Percentiles rank a stretch among this genome's conserved stretches.
Evolutionary conservation across 2,797 vertebrate genomes (phyloP).

Genomic region (Argentina silus): DNA sequence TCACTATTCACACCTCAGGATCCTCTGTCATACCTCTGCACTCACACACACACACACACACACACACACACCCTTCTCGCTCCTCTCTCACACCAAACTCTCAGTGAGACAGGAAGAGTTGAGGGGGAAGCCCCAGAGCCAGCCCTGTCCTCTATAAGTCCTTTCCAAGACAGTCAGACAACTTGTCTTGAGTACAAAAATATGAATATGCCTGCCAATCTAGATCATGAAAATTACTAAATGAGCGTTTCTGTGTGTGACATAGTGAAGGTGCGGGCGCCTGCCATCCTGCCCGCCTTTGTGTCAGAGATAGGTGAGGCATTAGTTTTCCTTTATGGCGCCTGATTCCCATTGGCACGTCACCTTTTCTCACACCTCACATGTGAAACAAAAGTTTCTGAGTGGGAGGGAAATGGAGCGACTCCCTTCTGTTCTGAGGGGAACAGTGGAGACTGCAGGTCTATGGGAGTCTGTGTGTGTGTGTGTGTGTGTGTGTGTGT

Average conservation of each 20-base stretch:
- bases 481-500: background rate
- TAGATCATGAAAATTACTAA: constrained; percentile 9
- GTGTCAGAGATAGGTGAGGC: constrained; percentile 13
- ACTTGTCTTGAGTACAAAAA: constrained; percentile 24
- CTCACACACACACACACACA: constrained; percentile 3
- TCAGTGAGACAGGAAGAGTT: background rate
- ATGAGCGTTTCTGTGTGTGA: background rate
- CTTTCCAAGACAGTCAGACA: constrained; percentile 29
- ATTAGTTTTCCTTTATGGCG: constrained; percentile 37
- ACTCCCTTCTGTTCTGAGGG: constrained; percentile 31
- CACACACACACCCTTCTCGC: too few relatives aligned
- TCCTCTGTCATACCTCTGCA: background rate
- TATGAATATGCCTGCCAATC: background rate
- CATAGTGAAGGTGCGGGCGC: background rate
- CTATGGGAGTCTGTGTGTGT: background rate
- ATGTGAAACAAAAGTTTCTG: constrained; percentile 61
- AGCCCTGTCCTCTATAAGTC: background rate
- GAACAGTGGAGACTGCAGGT: background rate
- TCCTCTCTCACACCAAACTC: background rate
- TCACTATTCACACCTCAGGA: constrained; percentile 59
- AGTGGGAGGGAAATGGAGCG: constrained; percentile 25
- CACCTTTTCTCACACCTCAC: constrained; percentile 22
- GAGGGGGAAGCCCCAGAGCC: background rate
- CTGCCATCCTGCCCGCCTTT: too few relatives aligned
- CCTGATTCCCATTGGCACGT: constrained; percentile 46